Evolutionary conservation across 2,797 vertebrate species (phyloP).

Genomic region (Pelobates cultripes): DNA sequence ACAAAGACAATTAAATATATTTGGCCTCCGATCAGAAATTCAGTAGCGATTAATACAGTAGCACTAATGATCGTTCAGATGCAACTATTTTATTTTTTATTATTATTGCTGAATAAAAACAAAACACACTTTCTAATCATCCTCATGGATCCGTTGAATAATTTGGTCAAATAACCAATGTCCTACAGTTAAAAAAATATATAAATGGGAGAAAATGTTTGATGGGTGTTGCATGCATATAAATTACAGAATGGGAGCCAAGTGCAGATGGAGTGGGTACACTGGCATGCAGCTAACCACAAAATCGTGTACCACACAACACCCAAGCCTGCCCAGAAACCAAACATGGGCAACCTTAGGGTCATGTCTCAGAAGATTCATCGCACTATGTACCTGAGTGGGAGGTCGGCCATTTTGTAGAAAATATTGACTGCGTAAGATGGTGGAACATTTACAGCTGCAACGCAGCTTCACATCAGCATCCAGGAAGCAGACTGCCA

Average conservation of each 20-base stretch:
- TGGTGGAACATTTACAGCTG: constrained; percentile 63
- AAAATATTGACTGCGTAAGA: constrained; percentile 63
- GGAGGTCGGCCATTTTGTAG: constrained; percentile 65
- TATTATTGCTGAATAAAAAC: too few relatives aligned
- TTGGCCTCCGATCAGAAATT: too few relatives aligned
- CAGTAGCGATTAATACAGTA: too few relatives aligned
- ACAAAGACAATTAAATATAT: too few relatives aligned
- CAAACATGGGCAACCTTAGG: neutral
- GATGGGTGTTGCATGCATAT: constrained; percentile 45
- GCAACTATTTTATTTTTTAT: too few relatives aligned
- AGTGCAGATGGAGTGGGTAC: constrained; percentile 15
- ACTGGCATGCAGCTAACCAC: constrained; percentile 32
- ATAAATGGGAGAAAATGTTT: constrained; percentile 18
- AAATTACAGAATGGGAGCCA: constrained; percentile 41
- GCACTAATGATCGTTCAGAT: too few relatives aligned
- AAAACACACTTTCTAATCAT: constrained; percentile 3
- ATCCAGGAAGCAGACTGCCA: constrained; percentile 24
- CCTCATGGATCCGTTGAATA: constrained; percentile 38
- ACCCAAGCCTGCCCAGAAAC: constrained; percentile 2
- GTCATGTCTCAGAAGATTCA: constrained; percentile 3
- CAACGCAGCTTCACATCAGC: constrained; percentile 25
- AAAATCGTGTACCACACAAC: constrained; percentile 7
- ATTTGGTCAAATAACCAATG: constrained; percentile 40
- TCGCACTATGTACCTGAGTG: neutral
- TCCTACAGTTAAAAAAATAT: constrained; percentile 44